phyloP scores from a whole-genome alignment of 2,797 vertebrate genomes.

The Lates japonicus region DNA sequence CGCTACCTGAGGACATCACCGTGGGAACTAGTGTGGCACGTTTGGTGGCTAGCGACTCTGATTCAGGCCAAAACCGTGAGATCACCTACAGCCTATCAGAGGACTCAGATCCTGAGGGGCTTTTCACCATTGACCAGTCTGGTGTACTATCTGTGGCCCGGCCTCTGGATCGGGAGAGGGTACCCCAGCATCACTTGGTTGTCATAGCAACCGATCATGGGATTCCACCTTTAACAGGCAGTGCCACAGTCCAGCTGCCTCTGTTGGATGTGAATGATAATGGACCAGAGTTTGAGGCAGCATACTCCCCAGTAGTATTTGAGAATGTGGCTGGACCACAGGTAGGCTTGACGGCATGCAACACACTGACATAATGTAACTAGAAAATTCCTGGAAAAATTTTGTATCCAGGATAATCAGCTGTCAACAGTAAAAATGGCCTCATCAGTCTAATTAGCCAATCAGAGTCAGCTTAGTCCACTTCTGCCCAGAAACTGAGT shows the following conservation, averaged over 20 bases:
- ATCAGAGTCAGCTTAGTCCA: no score
- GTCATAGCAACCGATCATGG: constrained; percentile 91
- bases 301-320: constrained; percentile 89
- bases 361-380: neutral
- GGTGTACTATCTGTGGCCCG: constrained; percentile 87
- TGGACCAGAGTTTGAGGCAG: constrained; percentile 89
- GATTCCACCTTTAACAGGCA: constrained; percentile 86
- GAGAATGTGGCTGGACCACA: constrained; percentile 88
- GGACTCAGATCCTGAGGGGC: constrained; percentile 87
- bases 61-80: constrained; percentile 90
- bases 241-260: constrained; percentile 87
- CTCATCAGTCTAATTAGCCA: no score
- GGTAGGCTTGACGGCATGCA: constrained; percentile 55
- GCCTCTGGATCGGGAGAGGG: constrained; percentile 88
- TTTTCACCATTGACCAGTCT: constrained; percentile 87
- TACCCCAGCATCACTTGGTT: constrained; percentile 85
- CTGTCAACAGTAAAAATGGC: no score
- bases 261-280: constrained; percentile 93
- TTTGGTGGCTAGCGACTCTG: constrained; percentile 89
- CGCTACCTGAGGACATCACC: constrained; percentile 87
- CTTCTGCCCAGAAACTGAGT: no score
- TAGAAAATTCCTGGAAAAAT: no score
- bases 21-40: constrained; percentile 88
- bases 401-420: no score
- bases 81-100: constrained; percentile 87